phyloP scores from a whole-genome alignment of 2,113 vertebrate species.

The Ochotona princeps region DNA sequence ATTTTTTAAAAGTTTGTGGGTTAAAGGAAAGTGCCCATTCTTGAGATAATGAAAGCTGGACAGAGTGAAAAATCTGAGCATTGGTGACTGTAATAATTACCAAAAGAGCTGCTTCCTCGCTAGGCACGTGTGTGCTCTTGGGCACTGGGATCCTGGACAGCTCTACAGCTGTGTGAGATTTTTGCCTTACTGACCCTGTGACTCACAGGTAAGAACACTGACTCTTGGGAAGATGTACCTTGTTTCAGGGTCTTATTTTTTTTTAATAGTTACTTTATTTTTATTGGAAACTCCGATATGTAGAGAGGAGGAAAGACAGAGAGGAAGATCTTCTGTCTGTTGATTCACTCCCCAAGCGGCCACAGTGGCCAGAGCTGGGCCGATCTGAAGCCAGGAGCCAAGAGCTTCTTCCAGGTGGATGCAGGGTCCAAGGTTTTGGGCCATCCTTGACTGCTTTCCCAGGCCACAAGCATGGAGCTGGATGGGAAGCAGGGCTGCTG shows the following conservation, averaged over 20 bases:
- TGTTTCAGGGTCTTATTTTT: neutral
- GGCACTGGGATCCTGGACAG: fast-evolving
- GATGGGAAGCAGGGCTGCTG: no score
- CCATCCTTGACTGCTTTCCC: no score
- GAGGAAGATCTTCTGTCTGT: no score
- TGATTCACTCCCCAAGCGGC: no score
- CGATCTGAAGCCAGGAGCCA: no score
- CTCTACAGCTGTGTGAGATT: neutral
- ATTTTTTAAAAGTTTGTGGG: neutral
- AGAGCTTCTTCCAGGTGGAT: no score
- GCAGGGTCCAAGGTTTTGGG: no score
- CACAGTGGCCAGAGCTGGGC: no score
- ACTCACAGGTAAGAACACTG: neutral
- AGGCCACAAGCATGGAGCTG: no score
- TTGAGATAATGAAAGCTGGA: neutral
- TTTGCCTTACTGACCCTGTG: fast-evolving
- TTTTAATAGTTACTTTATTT: no score
- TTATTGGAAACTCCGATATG: no score
- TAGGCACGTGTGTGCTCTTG: neutral
- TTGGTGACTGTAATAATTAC: neutral
- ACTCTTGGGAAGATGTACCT: neutral
- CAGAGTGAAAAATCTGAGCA: neutral
- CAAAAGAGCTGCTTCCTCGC: neutral
- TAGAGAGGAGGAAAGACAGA: no score
- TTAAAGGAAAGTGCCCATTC: neutral